Evolutionary conservation across 2,113 vertebrate species (phyloP).

Genomic region (Eolophus roseicapilla): DNA sequence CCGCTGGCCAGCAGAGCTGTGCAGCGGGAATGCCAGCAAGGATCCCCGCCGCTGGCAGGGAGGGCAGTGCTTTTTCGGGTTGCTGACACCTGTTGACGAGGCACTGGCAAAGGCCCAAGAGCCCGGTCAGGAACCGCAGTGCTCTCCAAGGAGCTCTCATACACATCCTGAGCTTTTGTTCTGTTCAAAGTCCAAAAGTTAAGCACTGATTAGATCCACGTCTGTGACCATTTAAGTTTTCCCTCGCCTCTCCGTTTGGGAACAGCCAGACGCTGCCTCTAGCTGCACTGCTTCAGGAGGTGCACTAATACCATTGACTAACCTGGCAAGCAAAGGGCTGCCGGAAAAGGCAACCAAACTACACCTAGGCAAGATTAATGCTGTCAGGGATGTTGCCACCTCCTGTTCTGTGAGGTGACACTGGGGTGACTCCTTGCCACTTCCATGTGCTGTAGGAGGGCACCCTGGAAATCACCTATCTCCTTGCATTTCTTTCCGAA

Average conservation of each 20-base stretch:
- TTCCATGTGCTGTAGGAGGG: background rate
- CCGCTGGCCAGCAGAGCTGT: background rate
- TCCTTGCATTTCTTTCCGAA: background rate
- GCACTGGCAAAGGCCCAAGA: background rate
- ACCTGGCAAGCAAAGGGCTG: background rate
- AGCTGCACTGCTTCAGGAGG: background rate
- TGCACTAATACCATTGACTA: rapidly evolving
- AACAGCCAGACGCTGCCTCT: background rate
- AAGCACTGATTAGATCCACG: background rate
- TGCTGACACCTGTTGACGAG: slow-evolving; percentile 46
- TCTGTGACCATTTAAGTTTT: background rate
- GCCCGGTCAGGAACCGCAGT: rapidly evolving
- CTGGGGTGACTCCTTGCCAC: background rate
- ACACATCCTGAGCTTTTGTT: background rate
- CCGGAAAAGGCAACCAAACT: background rate
- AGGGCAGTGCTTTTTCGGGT: slow-evolving; percentile 38
- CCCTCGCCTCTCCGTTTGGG: background rate
- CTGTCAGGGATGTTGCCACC: background rate
- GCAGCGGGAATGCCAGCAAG: background rate
- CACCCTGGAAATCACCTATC: background rate
- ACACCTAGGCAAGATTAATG: background rate
- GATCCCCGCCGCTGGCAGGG: slow-evolving; percentile 48
- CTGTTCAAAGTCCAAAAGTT: background rate
- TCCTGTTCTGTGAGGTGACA: background rate
- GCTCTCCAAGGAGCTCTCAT: background rate